A percentile compares a stretch with the other conserved stretches of the same genome.
Conservation (phyloP, 2,888 invertebrate species). For the Amorpha juglandis region DNA sequence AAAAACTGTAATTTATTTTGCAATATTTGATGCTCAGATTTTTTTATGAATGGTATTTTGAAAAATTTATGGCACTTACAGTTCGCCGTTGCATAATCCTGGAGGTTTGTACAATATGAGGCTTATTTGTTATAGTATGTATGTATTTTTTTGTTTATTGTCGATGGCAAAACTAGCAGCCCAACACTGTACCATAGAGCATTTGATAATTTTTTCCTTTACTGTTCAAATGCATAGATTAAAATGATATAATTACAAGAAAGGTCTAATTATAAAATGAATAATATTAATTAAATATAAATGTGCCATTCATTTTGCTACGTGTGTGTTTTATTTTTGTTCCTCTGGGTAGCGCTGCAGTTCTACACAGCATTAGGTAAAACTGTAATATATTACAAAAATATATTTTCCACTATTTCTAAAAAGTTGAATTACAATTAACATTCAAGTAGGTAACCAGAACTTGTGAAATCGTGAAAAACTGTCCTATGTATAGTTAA, state of each 20-base stretch:
- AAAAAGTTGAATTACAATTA: no score
- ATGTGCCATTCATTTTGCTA: conserved; percentile 86
- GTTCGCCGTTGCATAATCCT: conserved; percentile 54
- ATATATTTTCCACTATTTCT: no score
- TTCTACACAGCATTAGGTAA: background rate
- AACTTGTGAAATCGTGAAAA: no score
- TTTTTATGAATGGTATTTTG: conserved; percentile 53
- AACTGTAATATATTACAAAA: background rate
- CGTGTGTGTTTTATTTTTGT: conserved; percentile 75
- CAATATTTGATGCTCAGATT: conserved; percentile 58
- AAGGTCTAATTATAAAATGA: conserved; percentile 84
- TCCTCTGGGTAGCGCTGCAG: background rate
- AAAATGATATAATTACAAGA: conserved; percentile 76
- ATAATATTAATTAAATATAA: conserved; percentile 85
- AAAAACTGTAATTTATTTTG: conserved; percentile 65
- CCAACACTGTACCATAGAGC: conserved; percentile 64
- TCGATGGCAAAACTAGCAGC: conserved; percentile 57
- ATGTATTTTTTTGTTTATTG: conserved; percentile 52
- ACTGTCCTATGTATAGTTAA: no score
- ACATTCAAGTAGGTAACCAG: no score
- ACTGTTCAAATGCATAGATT: conserved; percentile 78
- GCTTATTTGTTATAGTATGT: conserved; percentile 62
- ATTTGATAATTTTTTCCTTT: conserved; percentile 60
- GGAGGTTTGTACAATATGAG: conserved; percentile 72
- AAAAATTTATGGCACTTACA: conserved; percentile 51